Percentiles rank a stretch among this genome's conserved stretches.
These are phyloP conservation scores for Ypsolopha scabrella DNA, from an alignment of 2,888 invertebrate genomes.

Conservation along the genomic window DNA sequence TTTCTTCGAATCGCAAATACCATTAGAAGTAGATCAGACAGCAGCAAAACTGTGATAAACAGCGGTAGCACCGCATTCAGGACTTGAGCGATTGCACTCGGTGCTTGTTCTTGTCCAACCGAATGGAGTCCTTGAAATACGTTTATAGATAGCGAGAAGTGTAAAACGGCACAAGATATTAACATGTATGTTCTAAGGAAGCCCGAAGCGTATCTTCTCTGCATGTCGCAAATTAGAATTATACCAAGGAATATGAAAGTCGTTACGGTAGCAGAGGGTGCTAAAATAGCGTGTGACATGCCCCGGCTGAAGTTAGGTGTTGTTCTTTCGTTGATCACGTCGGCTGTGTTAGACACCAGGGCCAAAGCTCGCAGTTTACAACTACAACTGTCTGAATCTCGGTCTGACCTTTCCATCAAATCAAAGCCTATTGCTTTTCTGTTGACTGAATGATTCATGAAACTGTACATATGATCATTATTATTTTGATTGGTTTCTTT, in stretches of 20 bases:
- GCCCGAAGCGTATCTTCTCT: slow-evolving; percentile 21
- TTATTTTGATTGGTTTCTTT: too few relatives aligned
- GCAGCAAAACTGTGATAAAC: slow-evolving; percentile 28
- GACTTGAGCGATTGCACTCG: slow-evolving; percentile 20
- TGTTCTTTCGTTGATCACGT: slow-evolving; percentile 41
- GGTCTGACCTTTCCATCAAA: neutral
- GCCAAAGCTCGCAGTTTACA: slow-evolving; percentile 32
- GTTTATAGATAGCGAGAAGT: slow-evolving; percentile 26
- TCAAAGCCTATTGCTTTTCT: too few relatives aligned
- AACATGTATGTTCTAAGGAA: slow-evolving; percentile 39
- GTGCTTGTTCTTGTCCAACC: too few relatives aligned
- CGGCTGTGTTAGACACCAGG: slow-evolving; percentile 38
- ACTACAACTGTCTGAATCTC: neutral
- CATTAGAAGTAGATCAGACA: slow-evolving; percentile 36
- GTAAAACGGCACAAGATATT: slow-evolving; percentile 24
- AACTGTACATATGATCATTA: too few relatives aligned
- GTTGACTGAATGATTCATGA: too few relatives aligned
- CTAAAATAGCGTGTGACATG: slow-evolving; percentile 33
- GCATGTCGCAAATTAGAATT: slow-evolving; percentile 22
- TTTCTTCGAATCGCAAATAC: slow-evolving; percentile 25
- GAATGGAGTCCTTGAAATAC: slow-evolving; percentile 27
- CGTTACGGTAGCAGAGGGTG: slow-evolving; percentile 36
- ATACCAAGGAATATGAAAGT: slow-evolving; percentile 33
- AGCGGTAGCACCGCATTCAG: slow-evolving; percentile 45
- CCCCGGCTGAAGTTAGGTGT: slow-evolving; percentile 22